Base-by-base conservation (phyloP, 2,797 vertebrate species). In the Coccyzus lansbergi region DNA sequence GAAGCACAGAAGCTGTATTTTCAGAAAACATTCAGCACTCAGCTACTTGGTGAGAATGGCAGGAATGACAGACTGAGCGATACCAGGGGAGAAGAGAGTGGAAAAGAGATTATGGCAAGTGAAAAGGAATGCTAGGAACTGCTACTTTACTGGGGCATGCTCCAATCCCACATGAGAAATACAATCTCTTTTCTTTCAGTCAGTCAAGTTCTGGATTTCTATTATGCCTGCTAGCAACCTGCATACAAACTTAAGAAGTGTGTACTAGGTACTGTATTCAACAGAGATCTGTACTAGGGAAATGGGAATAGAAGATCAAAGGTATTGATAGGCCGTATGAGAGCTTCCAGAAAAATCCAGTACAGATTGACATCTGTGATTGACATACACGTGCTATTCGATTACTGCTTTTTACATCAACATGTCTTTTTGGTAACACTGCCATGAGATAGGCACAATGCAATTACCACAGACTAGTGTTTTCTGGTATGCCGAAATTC, bases 401-500 rank as follows among this genome's bases (percentile, higher is more conserved):
- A 58, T 69, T 81, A 82, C 46, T 2, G 0, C 33, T 17, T 65
- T 76, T 64, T 58, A 19, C 12, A 69, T 60, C 49, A 83, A 34
- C 7, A 34, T 17, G 53, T 29, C 62, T 80, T 86, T 77, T 77
- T 26, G 24, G 28, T 52, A 67, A 77, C 74, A 31, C n/a, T 86
- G 60, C 64, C 52, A 55, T 44, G 60, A 83, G 34, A 74, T 2
- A 65, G 29, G 18, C 22, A 26, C 38, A 51, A 21, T 3, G 6
- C 0, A 0, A 62, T 38, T 62, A 25, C 36, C 53, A 36, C 17
- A 70, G 28, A 55, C 20, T 2, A 38, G 22, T 6, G 25, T 31
- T 22, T 72, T 68, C 90, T 63, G 63, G 4, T 67, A 33, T 0
- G 12, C 40, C 51, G 77, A 84, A 24, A 36, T 51, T 86, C 88